These are phyloP conservation scores for Helleia helle DNA, from an alignment of 2,888 invertebrate genomes.

Conservation along the genomic window DNA sequence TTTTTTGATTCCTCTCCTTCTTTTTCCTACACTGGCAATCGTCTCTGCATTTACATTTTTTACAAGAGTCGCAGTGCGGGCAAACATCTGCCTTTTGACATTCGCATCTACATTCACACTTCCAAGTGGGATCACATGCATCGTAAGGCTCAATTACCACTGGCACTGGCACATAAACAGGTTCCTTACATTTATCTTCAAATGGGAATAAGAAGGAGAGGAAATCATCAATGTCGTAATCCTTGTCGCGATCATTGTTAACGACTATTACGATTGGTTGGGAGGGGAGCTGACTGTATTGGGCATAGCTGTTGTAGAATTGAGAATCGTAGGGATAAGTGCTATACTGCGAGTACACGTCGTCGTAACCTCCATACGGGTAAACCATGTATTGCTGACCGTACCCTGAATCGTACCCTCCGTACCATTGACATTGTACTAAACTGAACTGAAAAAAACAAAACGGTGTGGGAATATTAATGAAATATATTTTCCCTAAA, in stretches of 20 bases:
- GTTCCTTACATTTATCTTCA: slow-evolving; percentile 12
- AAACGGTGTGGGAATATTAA: no score
- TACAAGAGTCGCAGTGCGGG: neutral
- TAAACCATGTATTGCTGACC: neutral
- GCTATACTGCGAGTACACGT: neutral
- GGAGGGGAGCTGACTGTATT: slow-evolving; percentile 1
- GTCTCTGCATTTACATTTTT: neutral
- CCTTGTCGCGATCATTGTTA: slow-evolving; percentile 11
- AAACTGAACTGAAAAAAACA: neutral
- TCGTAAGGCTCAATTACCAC: slow-evolving; percentile 6
- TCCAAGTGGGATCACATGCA: slow-evolving; percentile 7
- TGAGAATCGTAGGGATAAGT: neutral
- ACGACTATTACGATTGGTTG: slow-evolving; percentile 17
- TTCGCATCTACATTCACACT: slow-evolving; percentile 12
- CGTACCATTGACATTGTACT: neutral
- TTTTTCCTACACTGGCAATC: slow-evolving; percentile 6
- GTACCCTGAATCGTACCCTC: neutral
- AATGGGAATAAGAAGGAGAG: slow-evolving; percentile 12
- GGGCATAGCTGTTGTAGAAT: neutral
- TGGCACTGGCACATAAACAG: slow-evolving; percentile 17
- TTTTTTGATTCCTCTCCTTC: neutral
- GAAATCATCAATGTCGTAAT: slow-evolving; percentile 12
- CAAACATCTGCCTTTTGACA: slow-evolving; percentile 8
- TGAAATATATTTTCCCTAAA: no score
- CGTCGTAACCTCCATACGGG: neutral